Conservation (phyloP, 2,888 invertebrate genomes). For the Entomobrya multifasciata region DNA sequence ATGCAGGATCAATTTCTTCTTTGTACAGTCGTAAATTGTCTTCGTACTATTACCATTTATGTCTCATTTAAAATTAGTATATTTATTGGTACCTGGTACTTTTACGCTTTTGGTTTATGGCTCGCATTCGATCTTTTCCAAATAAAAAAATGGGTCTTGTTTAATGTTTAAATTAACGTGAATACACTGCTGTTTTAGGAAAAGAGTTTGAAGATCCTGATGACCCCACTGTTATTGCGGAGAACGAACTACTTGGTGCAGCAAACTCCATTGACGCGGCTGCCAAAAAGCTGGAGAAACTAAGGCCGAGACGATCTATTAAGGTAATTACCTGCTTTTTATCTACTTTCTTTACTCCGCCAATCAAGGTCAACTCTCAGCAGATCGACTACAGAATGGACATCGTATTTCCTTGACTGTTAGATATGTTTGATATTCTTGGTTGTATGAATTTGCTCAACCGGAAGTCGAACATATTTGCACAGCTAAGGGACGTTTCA, state of each 20-base stretch:
- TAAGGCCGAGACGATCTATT: conserved; percentile 91
- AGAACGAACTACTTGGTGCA: conserved; percentile 97
- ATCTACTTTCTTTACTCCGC: neutral
- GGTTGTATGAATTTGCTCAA: conserved; percentile 94
- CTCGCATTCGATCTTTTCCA: conserved; percentile 4
- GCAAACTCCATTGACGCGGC: conserved; percentile 96
- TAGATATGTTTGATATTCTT: conserved; percentile 99
- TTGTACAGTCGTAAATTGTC: no score
- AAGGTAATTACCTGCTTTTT: conserved; percentile 84
- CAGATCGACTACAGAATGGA: no score
- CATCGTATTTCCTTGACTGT: conserved; percentile 84
- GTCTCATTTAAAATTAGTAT: neutral
- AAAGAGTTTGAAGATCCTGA: conserved; percentile 97
- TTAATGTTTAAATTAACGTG: no score
- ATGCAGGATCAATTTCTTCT: no score
- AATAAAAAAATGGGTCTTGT: neutral
- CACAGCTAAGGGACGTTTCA: conserved; percentile 84
- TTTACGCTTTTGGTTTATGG: conserved; percentile 37
- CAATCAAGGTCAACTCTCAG: no score
- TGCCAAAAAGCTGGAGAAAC: conserved; percentile 94
- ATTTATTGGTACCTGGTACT: neutral
- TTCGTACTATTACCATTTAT: neutral
- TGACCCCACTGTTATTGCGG: conserved; percentile 98
- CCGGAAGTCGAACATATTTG: conserved; percentile 99
- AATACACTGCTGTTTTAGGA: no score